Evolutionary conservation across 2,888 invertebrate species (phyloP).

Genomic region (Schizotus pectinicornis): DNA sequence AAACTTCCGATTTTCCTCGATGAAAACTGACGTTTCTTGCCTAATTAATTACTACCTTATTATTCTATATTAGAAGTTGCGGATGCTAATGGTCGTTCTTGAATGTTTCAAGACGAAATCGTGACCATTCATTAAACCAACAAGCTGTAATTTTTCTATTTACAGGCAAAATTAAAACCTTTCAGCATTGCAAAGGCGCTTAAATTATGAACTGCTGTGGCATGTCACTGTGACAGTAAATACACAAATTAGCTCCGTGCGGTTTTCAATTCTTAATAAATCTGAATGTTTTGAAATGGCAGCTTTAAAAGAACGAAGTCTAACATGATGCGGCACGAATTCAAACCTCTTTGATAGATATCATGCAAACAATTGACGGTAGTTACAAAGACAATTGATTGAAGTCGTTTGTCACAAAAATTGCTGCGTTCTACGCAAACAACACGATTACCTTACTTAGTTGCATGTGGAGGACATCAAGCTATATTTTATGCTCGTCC

Average conservation of each 20-base stretch:
- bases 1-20: too few species aligned
- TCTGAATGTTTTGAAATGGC: slow-evolving; percentile 41
- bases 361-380: slow-evolving; percentile 42
- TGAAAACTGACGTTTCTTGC: too few species aligned
- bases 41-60: too few species aligned
- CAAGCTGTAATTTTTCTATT: slow-evolving; percentile 24
- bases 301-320: slow-evolving; percentile 17
- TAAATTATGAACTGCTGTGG: slow-evolving; percentile 30
- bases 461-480: too few species aligned
- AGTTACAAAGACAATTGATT: slow-evolving; percentile 35
- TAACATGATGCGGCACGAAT: slow-evolving; percentile 34
- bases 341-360: slow-evolving; percentile 32
- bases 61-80: too few species aligned
- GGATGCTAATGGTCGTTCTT: slow-evolving; percentile 1
- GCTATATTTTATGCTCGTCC: too few species aligned
- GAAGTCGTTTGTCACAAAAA: slow-evolving; percentile 38
- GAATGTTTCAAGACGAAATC: slow-evolving; percentile 21
- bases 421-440: slow-evolving; percentile 31
- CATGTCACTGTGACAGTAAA: slow-evolving; percentile 39
- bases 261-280: slow-evolving; percentile 40
- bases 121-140: slow-evolving; percentile 27
- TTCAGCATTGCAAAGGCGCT: slow-evolving; percentile 21
- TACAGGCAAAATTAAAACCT: slow-evolving; percentile 25
- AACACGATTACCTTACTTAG: slow-evolving; percentile 32
- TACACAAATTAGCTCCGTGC: slow-evolving; percentile 41